Conservation (phyloP, 2,113 vertebrate species). For the western clawed frog (Xenopus tropicalis) region DNA sequence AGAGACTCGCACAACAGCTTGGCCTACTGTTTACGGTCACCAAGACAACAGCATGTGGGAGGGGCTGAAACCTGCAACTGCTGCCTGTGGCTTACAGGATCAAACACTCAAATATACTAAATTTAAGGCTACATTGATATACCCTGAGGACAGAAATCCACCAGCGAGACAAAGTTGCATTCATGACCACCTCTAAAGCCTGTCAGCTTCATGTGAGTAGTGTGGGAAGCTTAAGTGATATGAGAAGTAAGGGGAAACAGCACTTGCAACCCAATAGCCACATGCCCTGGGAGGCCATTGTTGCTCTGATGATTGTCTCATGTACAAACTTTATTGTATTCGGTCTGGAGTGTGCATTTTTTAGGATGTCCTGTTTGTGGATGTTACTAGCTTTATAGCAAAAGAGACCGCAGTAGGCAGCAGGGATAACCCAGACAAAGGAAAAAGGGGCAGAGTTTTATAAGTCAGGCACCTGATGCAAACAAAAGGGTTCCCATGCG, state of each 20-base stretch:
- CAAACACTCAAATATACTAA: not conserved
- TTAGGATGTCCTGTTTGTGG: too few relatives aligned
- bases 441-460: not conserved
- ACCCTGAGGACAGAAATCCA: not conserved
- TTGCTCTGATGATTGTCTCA: too few relatives aligned
- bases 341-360: too few relatives aligned
- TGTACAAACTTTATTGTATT: too few relatives aligned
- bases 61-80: conserved; percentile 16
- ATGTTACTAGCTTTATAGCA: not conserved
- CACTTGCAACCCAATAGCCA: too few relatives aligned
- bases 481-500: not conserved
- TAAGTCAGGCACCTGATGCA: not conserved
- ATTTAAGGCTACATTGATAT: not conserved
- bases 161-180: not conserved
- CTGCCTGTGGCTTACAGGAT: not conserved
- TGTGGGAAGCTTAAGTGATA: not conserved
- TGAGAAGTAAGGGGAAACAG: not conserved
- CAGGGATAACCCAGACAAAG: not conserved
- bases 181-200: not conserved
- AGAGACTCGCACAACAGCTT: conserved; percentile 1
- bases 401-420: not conserved
- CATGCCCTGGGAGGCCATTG: too few relatives aligned
- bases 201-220: conserved; percentile 3
- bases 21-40: conserved; percentile 57
- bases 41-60: conserved; percentile 45